Percentiles rank a stretch among this genome's conserved stretches.
Conservation (phyloP, 1,140 invertebrate genomes). For the Andrena cerasifolii region DNA sequence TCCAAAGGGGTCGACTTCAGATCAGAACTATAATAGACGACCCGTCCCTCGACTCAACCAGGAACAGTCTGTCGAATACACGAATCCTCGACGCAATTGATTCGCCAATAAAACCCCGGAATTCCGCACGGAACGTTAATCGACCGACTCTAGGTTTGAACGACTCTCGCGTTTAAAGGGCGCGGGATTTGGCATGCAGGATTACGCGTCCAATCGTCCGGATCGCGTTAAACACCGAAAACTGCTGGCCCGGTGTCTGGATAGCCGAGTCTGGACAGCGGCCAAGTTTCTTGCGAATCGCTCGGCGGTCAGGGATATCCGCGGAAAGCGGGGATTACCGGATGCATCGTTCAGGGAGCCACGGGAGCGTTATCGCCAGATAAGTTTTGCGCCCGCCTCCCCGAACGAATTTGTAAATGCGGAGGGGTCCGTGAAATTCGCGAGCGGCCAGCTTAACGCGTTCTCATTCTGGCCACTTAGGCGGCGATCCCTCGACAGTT, state of each 20-base stretch:
- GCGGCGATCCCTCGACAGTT: too few relatives aligned
- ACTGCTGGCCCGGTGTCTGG: constrained; percentile 26
- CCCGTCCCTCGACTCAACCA: background rate
- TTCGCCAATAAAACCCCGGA: background rate
- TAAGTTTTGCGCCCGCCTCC: constrained; percentile 42
- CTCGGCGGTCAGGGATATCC: constrained; percentile 46
- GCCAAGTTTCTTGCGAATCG: constrained; percentile 62
- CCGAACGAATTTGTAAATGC: too few relatives aligned
- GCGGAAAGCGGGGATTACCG: constrained; percentile 52
- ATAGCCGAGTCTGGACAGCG: constrained; percentile 42
- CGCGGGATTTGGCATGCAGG: constrained; percentile 35
- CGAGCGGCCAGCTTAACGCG: background rate
- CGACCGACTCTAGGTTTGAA: background rate
- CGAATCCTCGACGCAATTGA: constrained; percentile 6
- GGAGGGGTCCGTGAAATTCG: background rate
- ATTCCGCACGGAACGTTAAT: constrained; percentile 9
- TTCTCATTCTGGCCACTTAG: too few relatives aligned
- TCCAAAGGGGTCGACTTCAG: too few relatives aligned
- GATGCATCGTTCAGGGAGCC: constrained; percentile 48
- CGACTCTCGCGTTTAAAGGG: background rate
- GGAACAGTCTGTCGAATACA: background rate
- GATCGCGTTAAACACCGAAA: constrained; percentile 58
- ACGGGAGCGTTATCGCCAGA: constrained; percentile 51
- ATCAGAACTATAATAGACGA: too few relatives aligned
- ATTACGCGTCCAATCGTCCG: constrained; percentile 51